phyloP scores from a whole-genome alignment of 2,113 vertebrate species.

The Engystomops pustulosus region DNA sequence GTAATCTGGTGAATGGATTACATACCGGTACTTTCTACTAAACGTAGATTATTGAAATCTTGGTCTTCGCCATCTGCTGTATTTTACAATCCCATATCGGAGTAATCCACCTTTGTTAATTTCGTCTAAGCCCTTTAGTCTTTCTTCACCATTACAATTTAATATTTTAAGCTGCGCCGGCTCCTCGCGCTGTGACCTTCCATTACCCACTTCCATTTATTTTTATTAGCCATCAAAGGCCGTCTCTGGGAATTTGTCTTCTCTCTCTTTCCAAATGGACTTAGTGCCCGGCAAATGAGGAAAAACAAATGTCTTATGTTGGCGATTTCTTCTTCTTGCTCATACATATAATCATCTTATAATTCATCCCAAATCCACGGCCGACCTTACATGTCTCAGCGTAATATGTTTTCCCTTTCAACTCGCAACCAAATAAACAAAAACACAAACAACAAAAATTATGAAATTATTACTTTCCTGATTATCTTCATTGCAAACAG shows the following conservation, averaged over 20 bases:
- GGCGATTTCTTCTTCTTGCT: background rate
- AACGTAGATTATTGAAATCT: slow-evolving; percentile 38
- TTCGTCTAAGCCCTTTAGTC: slow-evolving; percentile 30
- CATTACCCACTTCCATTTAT: slow-evolving; percentile 38
- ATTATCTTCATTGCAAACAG: background rate
- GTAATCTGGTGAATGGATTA: slow-evolving; percentile 5
- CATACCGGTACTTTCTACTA: slow-evolving; percentile 23
- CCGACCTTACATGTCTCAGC: slow-evolving; percentile 27
- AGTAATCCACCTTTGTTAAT: slow-evolving; percentile 52
- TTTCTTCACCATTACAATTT: slow-evolving; percentile 23
- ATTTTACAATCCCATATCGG: slow-evolving; percentile 30
- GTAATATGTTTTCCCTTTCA: slow-evolving; percentile 8
- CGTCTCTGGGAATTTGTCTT: background rate
- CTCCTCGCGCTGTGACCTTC: slow-evolving; percentile 9
- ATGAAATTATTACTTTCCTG: background rate
- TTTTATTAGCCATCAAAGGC: slow-evolving; percentile 35
- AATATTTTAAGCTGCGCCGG: slow-evolving; percentile 27
- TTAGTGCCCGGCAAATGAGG: background rate
- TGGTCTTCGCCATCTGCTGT: slow-evolving; percentile 9
- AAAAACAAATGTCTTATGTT: slow-evolving; percentile 23
- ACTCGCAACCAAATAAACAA: background rate
- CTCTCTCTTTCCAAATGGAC: background rate
- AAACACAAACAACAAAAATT: background rate
- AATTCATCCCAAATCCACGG: slow-evolving; percentile 20
- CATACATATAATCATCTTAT: slow-evolving; percentile 34